A percentile compares a stretch with the other conserved stretches of the same genome.
These are phyloP conservation scores for Timema podura DNA, from an alignment of 2,888 invertebrate genomes.

Conservation along the genomic window DNA sequence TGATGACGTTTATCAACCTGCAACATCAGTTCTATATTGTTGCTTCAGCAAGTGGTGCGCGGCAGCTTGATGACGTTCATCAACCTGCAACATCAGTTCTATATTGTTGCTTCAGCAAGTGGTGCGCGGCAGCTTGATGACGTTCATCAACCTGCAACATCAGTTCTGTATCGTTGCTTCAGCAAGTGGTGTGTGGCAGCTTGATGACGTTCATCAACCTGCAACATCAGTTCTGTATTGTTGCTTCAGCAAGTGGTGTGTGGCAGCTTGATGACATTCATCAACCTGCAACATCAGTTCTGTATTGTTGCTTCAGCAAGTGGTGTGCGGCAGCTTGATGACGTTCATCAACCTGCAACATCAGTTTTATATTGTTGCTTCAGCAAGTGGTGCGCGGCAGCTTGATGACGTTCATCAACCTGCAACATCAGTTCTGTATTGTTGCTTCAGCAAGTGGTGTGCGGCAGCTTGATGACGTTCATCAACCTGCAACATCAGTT, in stretches of 20 bases:
- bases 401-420: slow-evolving; percentile 60
- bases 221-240: slow-evolving; percentile 63
- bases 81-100: too few species aligned
- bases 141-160: too few species aligned
- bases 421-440: slow-evolving; percentile 64
- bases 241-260: slow-evolving; percentile 49
- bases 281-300: slow-evolving; percentile 64
- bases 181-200: slow-evolving; percentile 57
- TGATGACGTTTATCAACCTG: too few species aligned
- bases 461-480: slow-evolving; percentile 60
- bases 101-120: too few species aligned
- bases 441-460: slow-evolving; percentile 50
- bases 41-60: too few species aligned
- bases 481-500: slow-evolving; percentile 65
- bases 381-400: slow-evolving; percentile 57
- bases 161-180: slow-evolving; percentile 23
- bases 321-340: slow-evolving; percentile 58
- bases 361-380: slow-evolving; percentile 55
- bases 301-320: slow-evolving; percentile 50
- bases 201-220: slow-evolving; percentile 61
- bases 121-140: too few species aligned
- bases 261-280: slow-evolving; percentile 60
- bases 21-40: too few species aligned
- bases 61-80: too few species aligned
- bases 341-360: slow-evolving; percentile 64